Conservation (phyloP, 2,113 vertebrate genomes). For the Motacilla alba region DNA sequence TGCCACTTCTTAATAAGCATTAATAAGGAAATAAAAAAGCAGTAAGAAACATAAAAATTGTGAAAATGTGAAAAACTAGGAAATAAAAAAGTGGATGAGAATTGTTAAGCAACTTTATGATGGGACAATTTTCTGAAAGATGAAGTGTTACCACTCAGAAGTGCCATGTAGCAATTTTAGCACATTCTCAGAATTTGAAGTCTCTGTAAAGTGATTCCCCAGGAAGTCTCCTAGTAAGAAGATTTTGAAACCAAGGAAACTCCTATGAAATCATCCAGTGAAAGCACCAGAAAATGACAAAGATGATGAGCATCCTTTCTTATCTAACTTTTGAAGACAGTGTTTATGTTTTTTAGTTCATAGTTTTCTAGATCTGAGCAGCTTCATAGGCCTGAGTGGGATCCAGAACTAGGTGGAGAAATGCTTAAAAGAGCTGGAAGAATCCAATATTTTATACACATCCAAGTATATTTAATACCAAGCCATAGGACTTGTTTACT, state of each 20-base stretch:
- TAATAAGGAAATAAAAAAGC: slow-evolving; percentile 3
- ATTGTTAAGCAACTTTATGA: background rate
- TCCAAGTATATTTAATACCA: background rate
- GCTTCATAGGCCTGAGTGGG: background rate
- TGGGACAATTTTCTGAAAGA: background rate
- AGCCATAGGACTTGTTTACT: background rate
- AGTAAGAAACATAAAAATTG: background rate
- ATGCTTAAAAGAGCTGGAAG: background rate
- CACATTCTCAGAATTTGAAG: background rate
- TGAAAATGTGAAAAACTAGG: background rate
- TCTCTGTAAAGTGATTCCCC: background rate
- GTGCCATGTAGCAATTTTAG: background rate
- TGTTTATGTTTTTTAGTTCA: background rate
- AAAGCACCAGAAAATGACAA: background rate
- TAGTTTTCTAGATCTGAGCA: background rate
- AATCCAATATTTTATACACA: background rate
- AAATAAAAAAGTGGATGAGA: background rate
- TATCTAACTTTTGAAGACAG: background rate
- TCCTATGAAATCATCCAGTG: background rate
- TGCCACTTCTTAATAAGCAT: background rate
- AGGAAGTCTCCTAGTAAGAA: background rate
- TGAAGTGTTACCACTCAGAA: background rate
- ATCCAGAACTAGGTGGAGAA: background rate
- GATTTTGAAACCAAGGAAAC: background rate
- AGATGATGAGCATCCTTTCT: background rate